These are phyloP conservation scores for Dromaius novaehollandiae DNA, from an alignment of 2,113 vertebrate genomes.

Conservation along the genomic window DNA sequence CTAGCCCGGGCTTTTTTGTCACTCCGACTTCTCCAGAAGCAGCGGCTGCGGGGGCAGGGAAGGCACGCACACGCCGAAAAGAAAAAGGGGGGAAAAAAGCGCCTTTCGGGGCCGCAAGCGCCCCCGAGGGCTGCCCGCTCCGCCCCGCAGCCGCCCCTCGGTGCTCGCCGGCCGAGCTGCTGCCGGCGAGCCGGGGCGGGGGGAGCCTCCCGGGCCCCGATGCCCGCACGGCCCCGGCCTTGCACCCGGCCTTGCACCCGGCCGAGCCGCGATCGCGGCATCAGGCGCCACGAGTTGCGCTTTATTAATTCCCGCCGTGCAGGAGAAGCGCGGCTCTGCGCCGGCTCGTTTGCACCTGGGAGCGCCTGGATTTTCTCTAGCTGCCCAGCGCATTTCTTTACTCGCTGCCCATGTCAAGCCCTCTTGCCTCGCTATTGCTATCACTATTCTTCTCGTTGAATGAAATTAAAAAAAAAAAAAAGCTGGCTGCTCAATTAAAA, in stretches of 20 bases:
- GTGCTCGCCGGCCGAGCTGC: too few relatives aligned
- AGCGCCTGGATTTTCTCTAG: background rate
- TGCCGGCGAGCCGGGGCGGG: too few relatives aligned
- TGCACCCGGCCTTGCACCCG: too few relatives aligned
- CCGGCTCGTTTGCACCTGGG: background rate
- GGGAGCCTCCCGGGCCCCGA: too few relatives aligned
- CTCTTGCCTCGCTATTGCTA: background rate
- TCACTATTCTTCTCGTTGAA: background rate
- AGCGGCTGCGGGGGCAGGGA: background rate
- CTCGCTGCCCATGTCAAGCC: background rate
- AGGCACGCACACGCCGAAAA: background rate
- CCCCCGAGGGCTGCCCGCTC: too few relatives aligned
- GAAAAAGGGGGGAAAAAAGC: too few relatives aligned
- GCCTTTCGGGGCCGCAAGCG: too few relatives aligned
- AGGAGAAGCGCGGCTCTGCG: background rate
- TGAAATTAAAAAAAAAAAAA: background rate
- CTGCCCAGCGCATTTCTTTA: background rate
- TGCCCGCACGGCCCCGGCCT: too few relatives aligned
- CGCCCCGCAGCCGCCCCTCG: too few relatives aligned
- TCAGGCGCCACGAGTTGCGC: background rate
- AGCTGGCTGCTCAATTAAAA: slow-evolving; percentile 32
- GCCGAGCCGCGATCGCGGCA: background rate
- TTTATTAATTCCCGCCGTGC: background rate
- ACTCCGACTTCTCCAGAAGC: background rate
- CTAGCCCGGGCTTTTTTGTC: slow-evolving; percentile 62